Percentiles rank a stretch among this genome's conserved stretches.
These are phyloP conservation scores for Dromius quadrimaculatus DNA, from an alignment of 2,888 invertebrate species.

Conservation along the genomic window DNA sequence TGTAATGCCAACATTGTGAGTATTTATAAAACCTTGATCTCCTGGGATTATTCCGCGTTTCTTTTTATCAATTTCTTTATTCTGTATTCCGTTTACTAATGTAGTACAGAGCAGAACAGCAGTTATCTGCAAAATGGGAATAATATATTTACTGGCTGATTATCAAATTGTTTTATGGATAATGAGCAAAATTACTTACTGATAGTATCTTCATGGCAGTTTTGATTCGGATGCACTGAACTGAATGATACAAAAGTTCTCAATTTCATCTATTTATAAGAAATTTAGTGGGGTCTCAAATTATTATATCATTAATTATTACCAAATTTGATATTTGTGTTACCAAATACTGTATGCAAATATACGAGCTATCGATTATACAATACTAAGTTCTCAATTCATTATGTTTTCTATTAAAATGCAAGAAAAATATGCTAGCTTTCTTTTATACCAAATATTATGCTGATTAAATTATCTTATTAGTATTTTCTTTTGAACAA, in stretches of 20 bases:
- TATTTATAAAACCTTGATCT: constrained; percentile 10
- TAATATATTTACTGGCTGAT: background rate
- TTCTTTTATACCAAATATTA: no score
- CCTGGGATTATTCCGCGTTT: constrained; percentile 30
- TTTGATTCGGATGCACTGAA: constrained; percentile 7
- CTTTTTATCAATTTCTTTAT: constrained; percentile 27
- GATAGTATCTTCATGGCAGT: constrained; percentile 22
- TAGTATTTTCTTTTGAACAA: no score
- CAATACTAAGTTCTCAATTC: no score
- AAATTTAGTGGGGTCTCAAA: constrained; percentile 9
- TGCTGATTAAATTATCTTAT: no score
- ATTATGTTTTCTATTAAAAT: no score
- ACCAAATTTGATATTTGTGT: no score
- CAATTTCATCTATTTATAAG: background rate
- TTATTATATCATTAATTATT: no score
- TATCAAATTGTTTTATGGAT: background rate
- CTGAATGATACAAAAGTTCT: constrained; percentile 19
- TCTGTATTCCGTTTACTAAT: constrained; percentile 10
- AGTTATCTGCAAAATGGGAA: constrained; percentile 9
- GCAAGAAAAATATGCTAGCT: no score
- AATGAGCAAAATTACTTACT: constrained; percentile 20
- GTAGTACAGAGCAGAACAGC: constrained; percentile 2
- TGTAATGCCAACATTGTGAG: constrained; percentile 2
- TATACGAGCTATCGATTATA: no score
- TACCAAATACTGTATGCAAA: no score